A percentile compares a stretch with the other conserved stretches of the same genome.
Evolutionary conservation across 2,888 invertebrate genomes (phyloP).

Genomic region (Leptinotarsa tumamoca): DNA sequence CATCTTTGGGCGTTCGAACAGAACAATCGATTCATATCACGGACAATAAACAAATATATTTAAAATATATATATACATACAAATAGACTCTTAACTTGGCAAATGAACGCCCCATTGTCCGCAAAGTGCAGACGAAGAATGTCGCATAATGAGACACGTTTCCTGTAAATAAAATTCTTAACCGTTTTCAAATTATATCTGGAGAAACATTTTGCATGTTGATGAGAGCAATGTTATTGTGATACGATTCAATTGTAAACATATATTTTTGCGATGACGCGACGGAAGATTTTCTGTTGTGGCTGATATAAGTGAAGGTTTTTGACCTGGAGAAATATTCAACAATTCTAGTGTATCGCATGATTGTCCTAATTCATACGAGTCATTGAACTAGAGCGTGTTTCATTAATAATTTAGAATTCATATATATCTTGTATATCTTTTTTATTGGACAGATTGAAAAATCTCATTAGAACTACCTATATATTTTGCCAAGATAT

Average conservation of each 20-base stretch:
- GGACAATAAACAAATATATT: slow-evolving; percentile 43
- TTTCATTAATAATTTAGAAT: no score
- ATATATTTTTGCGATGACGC: slow-evolving; percentile 16
- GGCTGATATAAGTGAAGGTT: slow-evolving; percentile 8
- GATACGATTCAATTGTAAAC: slow-evolving; percentile 13
- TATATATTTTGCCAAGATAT: no score
- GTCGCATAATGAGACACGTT: slow-evolving; percentile 42
- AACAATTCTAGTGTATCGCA: background rate
- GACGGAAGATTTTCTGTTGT: slow-evolving; percentile 16
- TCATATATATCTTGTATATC: no score
- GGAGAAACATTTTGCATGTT: slow-evolving; percentile 18
- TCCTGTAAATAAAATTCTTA: slow-evolving; percentile 40
- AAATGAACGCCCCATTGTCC: slow-evolving; percentile 47
- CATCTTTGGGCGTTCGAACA: slow-evolving; percentile 43
- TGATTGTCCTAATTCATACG: no score
- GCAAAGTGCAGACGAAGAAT: slow-evolving; percentile 36
- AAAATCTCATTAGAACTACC: no score
- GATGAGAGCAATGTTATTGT: slow-evolving; percentile 10
- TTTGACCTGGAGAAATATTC: background rate
- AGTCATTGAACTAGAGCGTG: background rate
- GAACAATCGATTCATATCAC: slow-evolving; percentile 49
- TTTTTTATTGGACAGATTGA: no score
- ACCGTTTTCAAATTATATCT: slow-evolving; percentile 18
- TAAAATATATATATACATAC: slow-evolving; percentile 38
- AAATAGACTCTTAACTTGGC: slow-evolving; percentile 42